Evolutionary conservation across 2,113 vertebrate genomes (phyloP), one percentile per base, ranked within the genome.

Genomic region (Taurulus bubalis): DNA sequence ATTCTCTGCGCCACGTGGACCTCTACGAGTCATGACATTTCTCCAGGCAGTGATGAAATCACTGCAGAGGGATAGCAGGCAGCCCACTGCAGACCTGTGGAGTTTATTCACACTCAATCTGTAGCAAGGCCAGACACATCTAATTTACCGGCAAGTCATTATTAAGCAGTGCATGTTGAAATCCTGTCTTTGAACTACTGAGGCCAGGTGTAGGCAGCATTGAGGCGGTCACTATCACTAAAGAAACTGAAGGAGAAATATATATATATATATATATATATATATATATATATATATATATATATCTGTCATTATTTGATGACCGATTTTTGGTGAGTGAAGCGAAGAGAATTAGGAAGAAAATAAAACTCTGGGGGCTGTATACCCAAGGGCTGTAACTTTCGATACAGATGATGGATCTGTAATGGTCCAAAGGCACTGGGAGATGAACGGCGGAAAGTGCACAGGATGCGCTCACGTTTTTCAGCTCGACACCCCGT

Each of bases 1-100:
- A 80, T 76, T 79, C 77, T 80, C 69, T 83, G 75, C 81, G 92
- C 94, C 95, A 95, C 93, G 92, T 95, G 94, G 93, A 94, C 91
- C 71, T 91, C 84, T 91, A 78, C 85, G 71, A 92, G 90, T 94
- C 91, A 91, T 94, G 93, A 93, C 90, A 94, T 93, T 92, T 93
- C 92, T 95, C 89, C 87, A 91, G 80, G 90, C 91, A 24, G 86
- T 90, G 87, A 91, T 89, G 87, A 91, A 92, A 91, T 93, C 86
- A 77, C 84, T 80, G 63, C 42, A 26, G 72, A 83, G 83, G 86
- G 80, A 90, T 79, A 91, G 75, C 84, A 90, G 77, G 82, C 90
- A 85, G 89, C 68, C 67, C 55, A 7, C 76, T 84, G 71, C 73
- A 83, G 77, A 84, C 86, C 85, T 91, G 82, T 81, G 24, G n/a